Conservation (phyloP, 2,797 vertebrate species). For the Sebastes oblongus region DNA sequence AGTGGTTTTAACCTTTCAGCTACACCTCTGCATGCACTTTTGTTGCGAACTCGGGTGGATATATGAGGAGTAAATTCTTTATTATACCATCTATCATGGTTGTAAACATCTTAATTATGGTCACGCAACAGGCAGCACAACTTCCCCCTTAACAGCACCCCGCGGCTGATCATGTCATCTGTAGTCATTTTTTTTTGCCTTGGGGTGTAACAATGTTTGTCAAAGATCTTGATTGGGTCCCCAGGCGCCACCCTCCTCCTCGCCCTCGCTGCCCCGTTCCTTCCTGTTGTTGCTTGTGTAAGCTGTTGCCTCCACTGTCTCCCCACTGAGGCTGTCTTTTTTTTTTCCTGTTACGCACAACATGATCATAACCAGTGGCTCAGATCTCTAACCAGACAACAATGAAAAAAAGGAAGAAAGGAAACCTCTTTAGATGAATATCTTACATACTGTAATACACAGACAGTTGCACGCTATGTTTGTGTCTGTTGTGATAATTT, state of each 20-base stretch:
- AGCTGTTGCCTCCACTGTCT: constrained; percentile 31
- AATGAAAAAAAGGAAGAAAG: not conserved
- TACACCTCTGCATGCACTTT: not conserved
- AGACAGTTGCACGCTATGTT: not conserved
- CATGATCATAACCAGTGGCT: constrained; percentile 29
- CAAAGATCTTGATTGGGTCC: constrained; percentile 45
- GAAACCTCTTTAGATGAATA: not conserved
- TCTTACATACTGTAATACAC: not conserved
- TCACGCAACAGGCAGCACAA: not conserved
- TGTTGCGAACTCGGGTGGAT: not conserved
- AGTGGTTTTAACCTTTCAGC: not conserved
- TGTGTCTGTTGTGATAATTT: not conserved
- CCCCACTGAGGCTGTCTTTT: constrained; percentile 46
- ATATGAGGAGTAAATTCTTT: not conserved
- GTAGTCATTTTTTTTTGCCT: not conserved
- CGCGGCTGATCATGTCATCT: constrained; percentile 6
- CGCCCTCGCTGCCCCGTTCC: not conserved
- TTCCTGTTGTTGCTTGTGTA: constrained; percentile 60
- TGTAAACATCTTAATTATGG: constrained; percentile 18
- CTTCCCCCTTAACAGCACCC: not conserved
- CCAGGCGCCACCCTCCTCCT: not conserved
- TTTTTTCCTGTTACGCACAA: constrained; percentile 58
- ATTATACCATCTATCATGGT: not conserved
- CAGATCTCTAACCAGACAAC: constrained; percentile 26
- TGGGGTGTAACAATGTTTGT: constrained; percentile 26